Evolutionary conservation across 2,113 vertebrate genomes (phyloP).

Genomic region (Takifugu bimaculatus): DNA sequence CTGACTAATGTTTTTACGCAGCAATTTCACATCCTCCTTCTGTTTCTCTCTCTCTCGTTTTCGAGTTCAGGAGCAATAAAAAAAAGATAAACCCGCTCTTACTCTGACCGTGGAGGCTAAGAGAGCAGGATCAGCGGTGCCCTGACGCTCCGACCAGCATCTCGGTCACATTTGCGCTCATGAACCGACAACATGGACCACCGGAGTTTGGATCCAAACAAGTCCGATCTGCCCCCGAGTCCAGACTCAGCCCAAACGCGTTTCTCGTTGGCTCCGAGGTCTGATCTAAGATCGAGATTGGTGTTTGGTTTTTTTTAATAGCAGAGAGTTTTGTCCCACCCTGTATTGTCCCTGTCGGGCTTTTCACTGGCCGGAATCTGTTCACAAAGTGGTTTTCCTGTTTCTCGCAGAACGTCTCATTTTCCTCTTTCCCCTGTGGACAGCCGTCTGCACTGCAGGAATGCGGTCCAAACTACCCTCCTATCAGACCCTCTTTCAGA

Average conservation of each 20-base stretch:
- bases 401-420: conserved; percentile 72
- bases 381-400: conserved; percentile 78
- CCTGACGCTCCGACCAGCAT: conserved; percentile 32
- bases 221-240: conserved; percentile 8
- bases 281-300: conserved; percentile 67
- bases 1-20: conserved; percentile 46
- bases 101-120: too few species aligned
- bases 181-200: conserved; percentile 50
- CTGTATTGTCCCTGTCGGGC: conserved; percentile 71
- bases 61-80: too few species aligned
- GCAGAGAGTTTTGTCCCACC: conserved; percentile 71
- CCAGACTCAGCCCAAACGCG: conserved; percentile 22
- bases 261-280: conserved; percentile 25
- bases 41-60: background rate
- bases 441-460: conserved; percentile 55
- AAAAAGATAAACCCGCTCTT: too few species aligned
- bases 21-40: conserved; percentile 46
- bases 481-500: background rate
- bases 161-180: conserved; percentile 67
- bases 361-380: conserved; percentile 71
- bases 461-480: conserved; percentile 49
- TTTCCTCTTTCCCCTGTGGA: conserved; percentile 66
- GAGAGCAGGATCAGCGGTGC: background rate
- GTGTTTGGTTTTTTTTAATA: conserved; percentile 31
- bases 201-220: conserved; percentile 20